Conservation (phyloP, 2,113 vertebrate genomes). For the Melanerpes formicivorus region DNA sequence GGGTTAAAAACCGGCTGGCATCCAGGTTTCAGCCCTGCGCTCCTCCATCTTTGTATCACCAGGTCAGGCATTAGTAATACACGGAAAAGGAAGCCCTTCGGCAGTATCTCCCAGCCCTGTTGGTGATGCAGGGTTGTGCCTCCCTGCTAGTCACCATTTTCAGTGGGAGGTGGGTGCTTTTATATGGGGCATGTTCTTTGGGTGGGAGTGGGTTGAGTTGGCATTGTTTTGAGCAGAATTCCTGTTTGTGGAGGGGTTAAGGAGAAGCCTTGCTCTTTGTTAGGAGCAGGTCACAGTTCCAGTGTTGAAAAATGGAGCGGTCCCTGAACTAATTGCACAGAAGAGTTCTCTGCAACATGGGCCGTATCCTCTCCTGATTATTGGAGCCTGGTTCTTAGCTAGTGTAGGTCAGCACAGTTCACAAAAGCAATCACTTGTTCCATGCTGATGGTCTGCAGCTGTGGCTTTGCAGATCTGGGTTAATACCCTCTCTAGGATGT, state of each 20-base stretch:
- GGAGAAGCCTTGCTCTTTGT: background rate
- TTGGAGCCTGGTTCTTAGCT: rapidly evolving
- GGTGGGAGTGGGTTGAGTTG: rapidly evolving
- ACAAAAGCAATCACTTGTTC: rapidly evolving
- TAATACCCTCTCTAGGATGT: rapidly evolving
- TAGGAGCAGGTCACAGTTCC: rapidly evolving
- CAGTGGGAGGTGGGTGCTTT: background rate
- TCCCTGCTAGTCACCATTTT: background rate
- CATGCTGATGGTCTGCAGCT: rapidly evolving
- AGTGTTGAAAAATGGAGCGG: rapidly evolving
- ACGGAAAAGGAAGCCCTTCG: background rate
- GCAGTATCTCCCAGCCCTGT: rapidly evolving
- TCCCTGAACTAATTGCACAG: rapidly evolving
- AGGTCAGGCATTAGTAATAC: too few species aligned
- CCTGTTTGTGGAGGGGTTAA: background rate
- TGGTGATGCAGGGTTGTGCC: rapidly evolving
- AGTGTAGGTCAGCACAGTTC: rapidly evolving
- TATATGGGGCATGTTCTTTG: rapidly evolving
- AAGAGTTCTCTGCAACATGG: rapidly evolving
- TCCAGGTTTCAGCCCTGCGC: background rate
- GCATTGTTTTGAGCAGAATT: background rate
- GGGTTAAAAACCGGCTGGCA: background rate
- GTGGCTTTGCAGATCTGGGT: rapidly evolving
- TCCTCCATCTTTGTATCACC: background rate
- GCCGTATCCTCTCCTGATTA: background rate